Percentiles rank a stretch among this genome's conserved stretches.
Evolutionary conservation across 2,113 vertebrate species (phyloP).

Genomic region (Halcyon senegalensis): DNA sequence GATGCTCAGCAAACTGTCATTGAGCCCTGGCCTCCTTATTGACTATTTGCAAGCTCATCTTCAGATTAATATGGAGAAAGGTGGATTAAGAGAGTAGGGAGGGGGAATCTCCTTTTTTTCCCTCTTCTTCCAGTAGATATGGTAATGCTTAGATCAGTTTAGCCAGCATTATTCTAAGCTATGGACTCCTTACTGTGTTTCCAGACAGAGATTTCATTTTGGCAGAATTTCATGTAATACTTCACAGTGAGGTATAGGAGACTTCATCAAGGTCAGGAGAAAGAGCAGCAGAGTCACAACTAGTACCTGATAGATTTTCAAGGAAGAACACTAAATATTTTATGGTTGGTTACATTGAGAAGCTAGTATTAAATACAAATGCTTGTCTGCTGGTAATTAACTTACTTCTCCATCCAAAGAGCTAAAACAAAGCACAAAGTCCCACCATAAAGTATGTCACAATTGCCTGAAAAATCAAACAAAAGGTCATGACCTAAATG

Average conservation of each 20-base stretch:
- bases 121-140: constrained; percentile 10
- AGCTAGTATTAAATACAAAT: background rate
- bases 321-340: background rate
- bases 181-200: constrained; percentile 3
- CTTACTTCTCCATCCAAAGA: background rate
- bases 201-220: constrained; percentile 7
- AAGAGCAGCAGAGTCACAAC: background rate
- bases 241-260: background rate
- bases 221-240: background rate
- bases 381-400: background rate
- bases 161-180: constrained; percentile 40
- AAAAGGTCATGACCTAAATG: background rate
- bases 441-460: background rate
- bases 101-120: background rate
- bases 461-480: constrained; percentile 42
- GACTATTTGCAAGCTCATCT: constrained; percentile 35
- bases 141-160: background rate
- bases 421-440: background rate
- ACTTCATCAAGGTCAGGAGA: background rate
- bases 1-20: constrained; percentile 42
- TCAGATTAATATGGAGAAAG: constrained; percentile 50
- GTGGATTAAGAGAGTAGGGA: background rate
- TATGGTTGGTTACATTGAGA: background rate
- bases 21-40: constrained; percentile 31
- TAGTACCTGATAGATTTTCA: background rate